phyloP scores from a whole-genome alignment of 2,797 vertebrate species.

The Scarus forsteni region DNA sequence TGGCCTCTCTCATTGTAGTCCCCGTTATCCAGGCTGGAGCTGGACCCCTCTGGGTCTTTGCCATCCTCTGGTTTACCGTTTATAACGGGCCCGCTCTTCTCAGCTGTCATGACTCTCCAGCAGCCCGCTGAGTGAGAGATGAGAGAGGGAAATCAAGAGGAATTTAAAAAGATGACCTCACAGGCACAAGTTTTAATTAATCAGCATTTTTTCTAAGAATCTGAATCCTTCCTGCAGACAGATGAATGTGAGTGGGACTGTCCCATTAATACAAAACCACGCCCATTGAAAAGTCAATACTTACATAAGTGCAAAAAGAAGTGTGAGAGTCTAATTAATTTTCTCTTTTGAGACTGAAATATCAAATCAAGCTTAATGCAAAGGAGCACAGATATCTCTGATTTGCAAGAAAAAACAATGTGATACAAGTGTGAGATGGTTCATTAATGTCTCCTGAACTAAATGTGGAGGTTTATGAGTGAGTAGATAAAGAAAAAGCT shows the following conservation, averaged over 20 bases:
- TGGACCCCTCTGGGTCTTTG: conserved; percentile 90
- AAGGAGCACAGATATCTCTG: not conserved
- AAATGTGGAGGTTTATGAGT: not conserved
- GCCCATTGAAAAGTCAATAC: conserved; percentile 25
- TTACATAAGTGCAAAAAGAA: conserved; percentile 19
- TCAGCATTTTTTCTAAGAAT: conserved; percentile 16
- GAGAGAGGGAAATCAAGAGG: conserved; percentile 11
- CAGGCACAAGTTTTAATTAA: conserved; percentile 26
- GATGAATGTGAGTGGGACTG: conserved; percentile 31
- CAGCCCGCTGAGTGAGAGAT: conserved; percentile 77
- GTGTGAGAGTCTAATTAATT: conserved; percentile 8
- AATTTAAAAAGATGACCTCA: conserved; percentile 36
- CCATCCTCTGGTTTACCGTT: conserved; percentile 95
- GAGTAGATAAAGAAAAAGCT: not conserved
- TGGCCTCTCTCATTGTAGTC: conserved; percentile 95
- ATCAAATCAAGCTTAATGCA: not conserved
- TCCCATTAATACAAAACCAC: conserved; percentile 45
- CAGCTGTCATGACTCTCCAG: conserved; percentile 94
- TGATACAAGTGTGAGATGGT: not conserved
- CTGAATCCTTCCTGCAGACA: conserved; percentile 16
- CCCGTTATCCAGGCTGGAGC: conserved; percentile 87
- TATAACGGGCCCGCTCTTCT: conserved; percentile 95
- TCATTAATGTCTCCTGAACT: too few relatives aligned
- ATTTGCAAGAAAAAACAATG: not conserved
- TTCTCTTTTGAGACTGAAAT: conserved; percentile 1